phyloP scores from a whole-genome alignment of 1,140 invertebrate genomes.

The Bursaphelenchus mucronatus region DNA sequence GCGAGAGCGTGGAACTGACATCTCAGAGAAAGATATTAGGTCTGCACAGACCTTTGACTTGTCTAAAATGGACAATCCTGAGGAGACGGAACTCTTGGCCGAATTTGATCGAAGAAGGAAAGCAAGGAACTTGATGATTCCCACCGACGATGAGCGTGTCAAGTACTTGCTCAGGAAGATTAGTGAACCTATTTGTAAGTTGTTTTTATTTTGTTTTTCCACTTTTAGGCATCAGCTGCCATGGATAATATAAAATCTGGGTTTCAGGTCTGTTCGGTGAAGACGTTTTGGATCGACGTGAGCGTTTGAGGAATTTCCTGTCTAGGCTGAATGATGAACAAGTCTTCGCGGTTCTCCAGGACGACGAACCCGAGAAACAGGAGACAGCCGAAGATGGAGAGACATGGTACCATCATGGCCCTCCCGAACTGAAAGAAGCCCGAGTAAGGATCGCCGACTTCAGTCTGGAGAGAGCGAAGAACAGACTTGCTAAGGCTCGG shows the following conservation, averaged over 20 bases:
- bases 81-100: slow-evolving; percentile 48
- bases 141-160: slow-evolving; percentile 57
- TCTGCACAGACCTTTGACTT: slow-evolving; percentile 71
- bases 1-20: neutral
- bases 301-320: slow-evolving; percentile 49
- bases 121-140: slow-evolving; percentile 52
- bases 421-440: slow-evolving; percentile 44
- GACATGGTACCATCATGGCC: slow-evolving; percentile 48
- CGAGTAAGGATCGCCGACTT: slow-evolving; percentile 56
- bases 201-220: slow-evolving; percentile 18
- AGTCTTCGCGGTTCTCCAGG: slow-evolving; percentile 48
- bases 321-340: slow-evolving; percentile 56
- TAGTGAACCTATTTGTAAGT: slow-evolving; percentile 58
- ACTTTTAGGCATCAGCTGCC: slow-evolving; percentile 11
- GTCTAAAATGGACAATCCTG: slow-evolving; percentile 40
- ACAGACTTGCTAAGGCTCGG: slow-evolving; percentile 44
- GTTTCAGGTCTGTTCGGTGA: slow-evolving; percentile 57
- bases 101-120: slow-evolving; percentile 55
- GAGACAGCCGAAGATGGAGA: slow-evolving; percentile 18
- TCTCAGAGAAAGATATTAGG: slow-evolving; percentile 25
- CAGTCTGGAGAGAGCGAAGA: slow-evolving; percentile 48
- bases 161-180: slow-evolving; percentile 55
- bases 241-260: slow-evolving; percentile 5
- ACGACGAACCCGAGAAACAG: slow-evolving; percentile 39
- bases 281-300: slow-evolving; percentile 56